These are phyloP conservation scores for Dascyllus trimaculatus DNA, from an alignment of 2,113 vertebrate genomes.

Conservation along the genomic window DNA sequence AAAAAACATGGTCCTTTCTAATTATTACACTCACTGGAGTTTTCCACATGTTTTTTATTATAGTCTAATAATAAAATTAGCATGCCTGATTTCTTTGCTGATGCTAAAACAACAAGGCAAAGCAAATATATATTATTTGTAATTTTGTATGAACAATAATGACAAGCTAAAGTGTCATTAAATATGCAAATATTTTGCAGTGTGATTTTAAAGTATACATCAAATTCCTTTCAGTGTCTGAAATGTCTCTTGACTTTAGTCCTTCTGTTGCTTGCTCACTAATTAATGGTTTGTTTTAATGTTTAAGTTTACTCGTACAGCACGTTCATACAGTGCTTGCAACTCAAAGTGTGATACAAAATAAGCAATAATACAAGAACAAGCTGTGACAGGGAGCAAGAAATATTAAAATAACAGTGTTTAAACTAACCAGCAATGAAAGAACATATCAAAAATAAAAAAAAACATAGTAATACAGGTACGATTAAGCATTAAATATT, in stretches of 20 bases:
- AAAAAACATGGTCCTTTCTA: background rate
- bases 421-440: background rate
- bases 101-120: background rate
- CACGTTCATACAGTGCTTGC: background rate
- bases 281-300: background rate
- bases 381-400: background rate
- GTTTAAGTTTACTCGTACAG: background rate
- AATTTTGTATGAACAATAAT: background rate
- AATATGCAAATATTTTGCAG: slow-evolving; percentile 7
- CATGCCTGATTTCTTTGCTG: background rate
- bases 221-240: background rate
- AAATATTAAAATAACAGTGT: too few relatives aligned
- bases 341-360: background rate
- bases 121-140: slow-evolving; percentile 7
- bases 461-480: background rate
- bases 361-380: background rate
- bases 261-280: background rate
- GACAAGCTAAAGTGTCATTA: background rate
- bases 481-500: too few relatives aligned
- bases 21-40: background rate
- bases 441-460: too few relatives aligned
- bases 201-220: background rate
- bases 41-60: background rate
- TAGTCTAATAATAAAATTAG: slow-evolving; percentile 5
- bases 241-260: too few relatives aligned